Evolutionary conservation across 2,113 vertebrate species (phyloP).

Genomic region (Stegastes partitus): DNA sequence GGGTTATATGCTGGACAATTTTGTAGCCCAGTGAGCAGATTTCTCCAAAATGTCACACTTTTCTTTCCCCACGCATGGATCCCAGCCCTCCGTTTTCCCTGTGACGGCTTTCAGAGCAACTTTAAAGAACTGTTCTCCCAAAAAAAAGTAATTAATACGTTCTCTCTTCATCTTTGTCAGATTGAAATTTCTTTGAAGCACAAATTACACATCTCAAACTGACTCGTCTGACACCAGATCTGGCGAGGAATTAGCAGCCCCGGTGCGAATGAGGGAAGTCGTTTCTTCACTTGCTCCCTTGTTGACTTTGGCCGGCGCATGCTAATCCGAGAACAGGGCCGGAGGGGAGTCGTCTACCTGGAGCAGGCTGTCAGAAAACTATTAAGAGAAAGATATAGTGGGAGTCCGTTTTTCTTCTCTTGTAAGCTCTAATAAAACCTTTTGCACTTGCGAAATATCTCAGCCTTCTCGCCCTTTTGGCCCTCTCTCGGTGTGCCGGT

Average conservation of each 20-base stretch:
- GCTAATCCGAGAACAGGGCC: conserved; percentile 65
- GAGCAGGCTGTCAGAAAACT: conserved; percentile 50
- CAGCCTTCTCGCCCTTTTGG: conserved; percentile 11
- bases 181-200: conserved; percentile 23
- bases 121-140: background rate
- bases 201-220: conserved; percentile 49
- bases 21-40: background rate
- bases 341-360: conserved; percentile 75
- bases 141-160: conserved; percentile 7
- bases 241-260: conserved; percentile 63
- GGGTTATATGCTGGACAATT: background rate
- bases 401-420: conserved; percentile 27
- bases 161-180: conserved; percentile 2
- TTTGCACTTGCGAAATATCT: conserved; percentile 31
- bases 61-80: background rate
- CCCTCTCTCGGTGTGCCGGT: conserved; percentile 1
- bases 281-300: conserved; percentile 65
- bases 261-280: conserved; percentile 73
- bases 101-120: background rate
- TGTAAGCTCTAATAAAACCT: conserved; percentile 5
- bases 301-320: conserved; percentile 78
- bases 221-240: conserved; percentile 63
- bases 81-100: background rate
- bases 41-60: background rate
- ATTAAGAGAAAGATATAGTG: conserved; percentile 22